Evolutionary conservation across 2,797 vertebrate species (phyloP).

Genomic region (Potorous gilbertii): DNA sequence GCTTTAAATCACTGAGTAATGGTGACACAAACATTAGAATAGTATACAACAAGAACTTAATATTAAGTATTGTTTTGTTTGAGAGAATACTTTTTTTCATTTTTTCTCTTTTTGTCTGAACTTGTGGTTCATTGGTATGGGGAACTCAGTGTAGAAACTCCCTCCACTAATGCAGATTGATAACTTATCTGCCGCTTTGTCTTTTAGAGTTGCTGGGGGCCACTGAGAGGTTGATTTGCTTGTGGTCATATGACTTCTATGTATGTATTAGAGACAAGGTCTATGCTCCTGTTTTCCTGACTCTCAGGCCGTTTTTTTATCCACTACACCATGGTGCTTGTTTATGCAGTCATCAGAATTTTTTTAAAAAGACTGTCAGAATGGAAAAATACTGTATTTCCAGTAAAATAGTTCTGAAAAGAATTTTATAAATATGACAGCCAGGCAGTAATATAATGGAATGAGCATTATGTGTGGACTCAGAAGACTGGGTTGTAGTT

Average conservation of each 20-base stretch:
- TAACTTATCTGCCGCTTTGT: not conserved
- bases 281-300: not conserved
- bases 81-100: not conserved
- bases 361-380: not conserved
- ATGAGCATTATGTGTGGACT: constrained; percentile 17
- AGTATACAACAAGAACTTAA: constrained; percentile 19
- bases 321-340: not conserved
- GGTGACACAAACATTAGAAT: constrained; percentile 15
- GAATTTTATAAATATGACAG: constrained; percentile 46
- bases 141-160: not conserved
- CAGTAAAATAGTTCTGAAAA: constrained; percentile 51
- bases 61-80: constrained; percentile 2
- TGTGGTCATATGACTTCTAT: not conserved
- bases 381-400: constrained; percentile 40
- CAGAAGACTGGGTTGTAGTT: not conserved
- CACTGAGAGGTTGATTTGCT: not conserved
- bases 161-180: not conserved
- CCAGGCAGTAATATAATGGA: constrained; percentile 25
- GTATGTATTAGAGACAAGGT: not conserved
- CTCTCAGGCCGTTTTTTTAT: not conserved
- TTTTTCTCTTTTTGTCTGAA: not conserved
- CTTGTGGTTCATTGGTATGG: not conserved
- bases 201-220: not conserved
- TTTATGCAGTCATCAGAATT: not conserved
- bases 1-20: not conserved